Evolutionary conservation across 2,888 invertebrate genomes (phyloP), one percentile per base, ranked within the genome.

Genomic region (Phortica okadai): DNA sequence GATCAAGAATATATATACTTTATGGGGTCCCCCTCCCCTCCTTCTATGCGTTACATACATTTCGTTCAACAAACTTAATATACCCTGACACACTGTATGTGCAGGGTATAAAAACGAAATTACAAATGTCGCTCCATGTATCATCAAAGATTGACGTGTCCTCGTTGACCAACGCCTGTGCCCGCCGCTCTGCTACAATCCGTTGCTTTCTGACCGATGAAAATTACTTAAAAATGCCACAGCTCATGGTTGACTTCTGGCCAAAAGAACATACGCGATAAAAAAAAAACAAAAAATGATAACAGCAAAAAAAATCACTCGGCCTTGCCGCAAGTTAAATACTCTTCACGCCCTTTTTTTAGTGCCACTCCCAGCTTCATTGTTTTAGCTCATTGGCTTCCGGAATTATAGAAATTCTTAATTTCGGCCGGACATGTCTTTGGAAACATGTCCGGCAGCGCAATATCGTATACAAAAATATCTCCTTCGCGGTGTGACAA

Each of bases 211-310:
- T 84, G 82, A 84, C 83, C 89, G 84, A 89, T 89, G 87, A 86
- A 89, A 89, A 89, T 89, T 89, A 89, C 89, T 89, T 89, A 89
- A 89, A 89, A 89, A 89, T 89, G 90, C 90, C 90, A 82, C 90
- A 90, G 87, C 90, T 88, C 88, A 87, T 90, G 90, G 90, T 89
- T 90, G 90, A 90, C 87, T 90, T 90, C 86, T 90, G 89, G 89
- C 90, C 90, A 90, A 85, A 81, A 76, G 75, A 81, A 77, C 76
- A 79, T 72, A 33, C 54, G 54, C 66, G 66, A 67, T 50, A 77
- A 41, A 56, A 74, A 64, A 21, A 45, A 69, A 14, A 73, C 59
- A 74, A 76, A 76, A 73, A 76, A 74, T 56, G 16, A 59, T 58
- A 69, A 56, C 62, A 16, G 58, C 58, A 79, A 77, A 72, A 73